phyloP scores from a whole-genome alignment of 2,888 invertebrate species.

The Drosophila ezoana region DNA sequence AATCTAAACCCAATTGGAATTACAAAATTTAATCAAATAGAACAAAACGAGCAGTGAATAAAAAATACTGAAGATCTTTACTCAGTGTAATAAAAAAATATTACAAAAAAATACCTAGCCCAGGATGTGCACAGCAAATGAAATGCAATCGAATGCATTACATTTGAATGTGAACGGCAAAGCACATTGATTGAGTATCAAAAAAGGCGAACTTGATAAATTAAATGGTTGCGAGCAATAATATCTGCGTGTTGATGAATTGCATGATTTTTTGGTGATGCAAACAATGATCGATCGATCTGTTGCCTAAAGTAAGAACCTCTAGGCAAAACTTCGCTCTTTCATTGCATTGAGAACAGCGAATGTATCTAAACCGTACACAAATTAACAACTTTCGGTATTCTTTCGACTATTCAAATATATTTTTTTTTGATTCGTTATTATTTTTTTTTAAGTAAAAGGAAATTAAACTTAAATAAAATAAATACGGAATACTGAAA shows the following conservation, averaged over 20 bases:
- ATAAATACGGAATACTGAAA: slow-evolving; percentile 58
- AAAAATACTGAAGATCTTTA: slow-evolving; percentile 19
- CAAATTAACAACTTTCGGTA: slow-evolving; percentile 62
- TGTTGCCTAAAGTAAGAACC: slow-evolving; percentile 65
- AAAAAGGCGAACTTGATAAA: slow-evolving; percentile 53
- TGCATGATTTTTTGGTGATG: slow-evolving; percentile 82
- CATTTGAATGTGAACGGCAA: slow-evolving; percentile 55
- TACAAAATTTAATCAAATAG: slow-evolving; percentile 47
- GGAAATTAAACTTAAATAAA: slow-evolving; percentile 35
- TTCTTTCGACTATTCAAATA: slow-evolving; percentile 28
- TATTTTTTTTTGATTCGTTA: not conserved
- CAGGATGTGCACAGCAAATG: slow-evolving; percentile 66
- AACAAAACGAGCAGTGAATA: slow-evolving; percentile 29
- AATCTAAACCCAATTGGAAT: slow-evolving; percentile 60
- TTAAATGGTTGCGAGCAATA: slow-evolving; percentile 85
- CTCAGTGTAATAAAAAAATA: slow-evolving; percentile 13
- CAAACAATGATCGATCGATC: slow-evolving; percentile 83
- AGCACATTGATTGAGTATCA: slow-evolving; percentile 52
- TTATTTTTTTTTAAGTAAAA: slow-evolving; percentile 15
- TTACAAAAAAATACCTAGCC: slow-evolving; percentile 50
- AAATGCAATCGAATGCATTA: slow-evolving; percentile 60
- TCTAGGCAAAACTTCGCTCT: slow-evolving; percentile 72
- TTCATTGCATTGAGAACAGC: slow-evolving; percentile 79
- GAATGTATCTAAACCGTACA: slow-evolving; percentile 46
- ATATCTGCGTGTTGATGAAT: slow-evolving; percentile 85